phyloP scores from a whole-genome alignment of 2,797 vertebrate species.

The Parauchenoglanis ngamensis region DNA sequence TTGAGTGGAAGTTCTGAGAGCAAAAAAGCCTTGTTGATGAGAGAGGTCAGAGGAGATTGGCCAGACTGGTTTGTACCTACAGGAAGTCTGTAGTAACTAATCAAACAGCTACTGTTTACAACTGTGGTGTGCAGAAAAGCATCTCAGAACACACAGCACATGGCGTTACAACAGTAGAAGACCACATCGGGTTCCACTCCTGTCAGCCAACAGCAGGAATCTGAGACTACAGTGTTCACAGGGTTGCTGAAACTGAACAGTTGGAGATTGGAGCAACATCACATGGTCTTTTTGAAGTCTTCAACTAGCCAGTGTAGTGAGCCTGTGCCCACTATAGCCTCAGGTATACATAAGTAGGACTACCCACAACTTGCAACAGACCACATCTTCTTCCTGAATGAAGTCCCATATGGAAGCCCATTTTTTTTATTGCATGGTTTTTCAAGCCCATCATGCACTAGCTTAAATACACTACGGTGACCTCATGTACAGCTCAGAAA shows the following conservation, averaged over 20 bases:
- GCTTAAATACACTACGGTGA: not conserved
- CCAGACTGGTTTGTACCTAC: not conserved
- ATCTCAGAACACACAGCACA: not conserved
- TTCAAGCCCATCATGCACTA: not conserved
- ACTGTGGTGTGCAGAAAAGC: not conserved
- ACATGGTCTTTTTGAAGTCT: not conserved
- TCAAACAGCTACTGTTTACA: not conserved
- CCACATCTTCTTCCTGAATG: not conserved
- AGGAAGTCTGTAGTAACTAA: not conserved
- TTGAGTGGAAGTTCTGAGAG: too few relatives aligned
- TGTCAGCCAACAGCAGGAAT: not conserved
- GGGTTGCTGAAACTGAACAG: not conserved
- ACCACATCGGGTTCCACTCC: not conserved
- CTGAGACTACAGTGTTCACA: not conserved
- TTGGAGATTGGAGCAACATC: not conserved
- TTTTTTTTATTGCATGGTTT: not conserved
- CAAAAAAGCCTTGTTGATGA: too few relatives aligned
- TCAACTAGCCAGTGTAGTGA: not conserved
- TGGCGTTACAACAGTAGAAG: not conserved
- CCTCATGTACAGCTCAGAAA: not conserved
- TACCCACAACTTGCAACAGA: not conserved
- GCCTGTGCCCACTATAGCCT: not conserved
- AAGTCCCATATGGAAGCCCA: not conserved
- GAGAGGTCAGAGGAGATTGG: not conserved
- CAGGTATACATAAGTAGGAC: not conserved